Evolutionary conservation across 2,113 vertebrate genomes (phyloP).

Genomic region (Trachemys scripta): DNA sequence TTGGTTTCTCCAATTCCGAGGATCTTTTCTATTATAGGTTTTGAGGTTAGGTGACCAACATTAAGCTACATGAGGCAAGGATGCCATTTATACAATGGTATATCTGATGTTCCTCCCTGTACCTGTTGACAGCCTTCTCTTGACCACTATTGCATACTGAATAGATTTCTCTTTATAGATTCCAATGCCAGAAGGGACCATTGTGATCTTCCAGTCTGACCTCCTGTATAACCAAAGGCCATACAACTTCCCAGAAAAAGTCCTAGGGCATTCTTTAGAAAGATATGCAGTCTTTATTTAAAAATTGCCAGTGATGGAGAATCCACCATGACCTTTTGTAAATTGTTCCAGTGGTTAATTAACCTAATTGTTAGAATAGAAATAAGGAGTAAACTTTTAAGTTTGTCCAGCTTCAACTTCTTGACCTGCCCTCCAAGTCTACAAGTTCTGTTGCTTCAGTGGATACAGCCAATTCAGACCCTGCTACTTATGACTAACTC

Average conservation of each 20-base stretch:
- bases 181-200: not conserved
- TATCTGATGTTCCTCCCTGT: not conserved
- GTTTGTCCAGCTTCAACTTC: not conserved
- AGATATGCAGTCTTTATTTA: not conserved
- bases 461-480: not conserved
- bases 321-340: not conserved
- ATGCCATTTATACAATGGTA: not conserved
- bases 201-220: not conserved
- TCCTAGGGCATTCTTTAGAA: not conserved
- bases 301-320: not conserved
- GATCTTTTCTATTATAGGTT: not conserved
- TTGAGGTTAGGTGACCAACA: not conserved
- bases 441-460: not conserved
- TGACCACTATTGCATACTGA: not conserved
- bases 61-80: not conserved
- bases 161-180: not conserved
- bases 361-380: not conserved
- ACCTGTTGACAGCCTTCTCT: not conserved
- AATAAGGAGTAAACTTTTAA: no score
- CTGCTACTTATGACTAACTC: not conserved
- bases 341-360: not conserved
- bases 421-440: rapidly evolving
- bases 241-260: not conserved
- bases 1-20: not conserved
- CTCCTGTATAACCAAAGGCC: no score